Base-by-base conservation (phyloP, 1,140 invertebrate species). In the Drosophila mojavensis region DNA sequence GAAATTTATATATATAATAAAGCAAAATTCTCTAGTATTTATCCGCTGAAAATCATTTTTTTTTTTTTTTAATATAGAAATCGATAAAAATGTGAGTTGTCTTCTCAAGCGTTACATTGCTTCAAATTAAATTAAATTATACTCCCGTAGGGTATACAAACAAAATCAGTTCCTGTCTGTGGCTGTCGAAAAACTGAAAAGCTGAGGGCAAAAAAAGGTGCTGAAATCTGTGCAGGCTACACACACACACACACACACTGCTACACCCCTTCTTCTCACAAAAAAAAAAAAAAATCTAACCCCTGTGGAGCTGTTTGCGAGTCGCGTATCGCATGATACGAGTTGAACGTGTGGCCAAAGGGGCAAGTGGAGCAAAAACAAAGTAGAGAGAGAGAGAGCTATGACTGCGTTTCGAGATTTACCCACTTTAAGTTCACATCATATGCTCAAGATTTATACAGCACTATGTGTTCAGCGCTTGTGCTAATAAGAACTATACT, bases 201-300 rank as follows among this genome's bases (percentile, higher is more conserved):
- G 30, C 17, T n/a, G n/a, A 26, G 15, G 28, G 39, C 0, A 39
- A 64, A 69, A 75, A 64, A 75, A 75, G 73, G 73, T 71, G 73
- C 67, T 71, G 73, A 75, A 75, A 85, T 86, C 82, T 82, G 75
- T 79, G 83, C 81, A 78, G 30, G 47, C 65, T 10, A 45, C 20
- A 45, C 33, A 50, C 20, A 26, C 47, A 50, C 30, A 50, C 3
- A 11, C 9, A 20, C 9, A 30, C 45, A 1, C 4, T 50, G 7
- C 50, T 4, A 28, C 28, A 26, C 43, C 15, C 30, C 11, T 26
- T 17, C 28, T 24, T 24, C 20, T 24, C 20, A 24, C 20, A 24
- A 17, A 3, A 28, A n/a, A 26, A 30, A n/a, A 33, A 28, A 15
- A 59, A 59, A 50, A 50, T 17, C 47, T 62, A 48, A 26, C 45